phyloP scores from a whole-genome alignment of 2,797 vertebrate genomes.

The Enteromius viviparus region DNA sequence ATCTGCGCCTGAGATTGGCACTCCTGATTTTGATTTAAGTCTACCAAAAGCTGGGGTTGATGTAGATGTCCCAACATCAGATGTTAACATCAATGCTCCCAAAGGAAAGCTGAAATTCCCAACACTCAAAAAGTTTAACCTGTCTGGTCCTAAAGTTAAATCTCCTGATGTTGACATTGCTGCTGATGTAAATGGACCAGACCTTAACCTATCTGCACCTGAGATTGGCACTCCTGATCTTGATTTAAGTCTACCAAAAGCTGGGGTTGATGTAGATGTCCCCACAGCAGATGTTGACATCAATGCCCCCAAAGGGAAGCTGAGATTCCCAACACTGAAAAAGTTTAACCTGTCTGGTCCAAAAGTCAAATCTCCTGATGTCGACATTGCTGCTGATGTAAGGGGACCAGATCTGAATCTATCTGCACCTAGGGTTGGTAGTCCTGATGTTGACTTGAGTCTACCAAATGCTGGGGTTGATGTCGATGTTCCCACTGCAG shows the following conservation, averaged over 20 bases:
- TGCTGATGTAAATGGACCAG: slow-evolving; percentile 61
- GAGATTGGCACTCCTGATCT: slow-evolving; percentile 51
- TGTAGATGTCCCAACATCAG: not conserved
- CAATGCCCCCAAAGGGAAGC: not conserved
- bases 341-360: not conserved
- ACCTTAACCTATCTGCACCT: slow-evolving; percentile 58
- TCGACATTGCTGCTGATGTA: slow-evolving; percentile 61
- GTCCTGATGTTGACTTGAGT: slow-evolving; percentile 50
- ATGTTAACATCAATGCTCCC: not conserved
- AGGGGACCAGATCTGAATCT: slow-evolving; percentile 60
- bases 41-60: slow-evolving; percentile 38
- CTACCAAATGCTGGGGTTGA: slow-evolving; percentile 39
- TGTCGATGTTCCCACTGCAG: not conserved
- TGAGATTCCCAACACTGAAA: not conserved
- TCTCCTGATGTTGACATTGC: slow-evolving; percentile 58
- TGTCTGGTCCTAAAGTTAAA: not conserved
- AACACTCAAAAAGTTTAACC: not conserved
- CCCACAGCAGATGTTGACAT: not conserved
- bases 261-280: slow-evolving; percentile 10
- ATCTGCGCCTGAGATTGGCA: slow-evolving; percentile 51
- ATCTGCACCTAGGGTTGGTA: not conserved
- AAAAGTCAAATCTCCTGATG: slow-evolving; percentile 45
- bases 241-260: slow-evolving; percentile 45
- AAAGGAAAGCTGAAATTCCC: not conserved
- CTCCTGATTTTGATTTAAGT: slow-evolving; percentile 51